phyloP scores from a whole-genome alignment of 2,113 vertebrate genomes.

The Hipposideros armiger region DNA sequence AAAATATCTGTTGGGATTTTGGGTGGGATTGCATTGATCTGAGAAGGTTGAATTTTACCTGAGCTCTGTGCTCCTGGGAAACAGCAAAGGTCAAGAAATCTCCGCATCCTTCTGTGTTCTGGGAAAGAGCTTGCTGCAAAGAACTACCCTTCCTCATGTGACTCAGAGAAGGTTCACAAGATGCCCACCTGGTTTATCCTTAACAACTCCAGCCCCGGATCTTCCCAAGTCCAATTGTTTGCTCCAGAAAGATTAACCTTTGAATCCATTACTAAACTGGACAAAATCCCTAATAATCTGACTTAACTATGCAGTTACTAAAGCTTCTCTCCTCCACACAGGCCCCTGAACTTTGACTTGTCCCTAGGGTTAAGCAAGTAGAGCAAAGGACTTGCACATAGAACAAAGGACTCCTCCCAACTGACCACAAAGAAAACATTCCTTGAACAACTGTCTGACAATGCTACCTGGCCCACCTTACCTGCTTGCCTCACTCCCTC shows the following conservation, averaged over 20 bases:
- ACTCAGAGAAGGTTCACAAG: background rate
- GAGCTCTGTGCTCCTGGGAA: background rate
- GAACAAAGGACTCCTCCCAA: background rate
- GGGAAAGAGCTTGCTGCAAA: background rate
- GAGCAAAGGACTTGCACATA: background rate
- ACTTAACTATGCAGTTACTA: background rate
- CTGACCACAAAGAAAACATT: background rate
- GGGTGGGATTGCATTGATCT: background rate
- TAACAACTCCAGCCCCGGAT: background rate
- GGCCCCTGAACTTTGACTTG: background rate
- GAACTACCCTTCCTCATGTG: background rate
- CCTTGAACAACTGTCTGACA: background rate
- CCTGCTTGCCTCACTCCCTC: fast-evolving
- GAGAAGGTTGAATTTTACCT: background rate
- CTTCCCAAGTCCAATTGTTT: background rate
- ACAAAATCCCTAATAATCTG: background rate
- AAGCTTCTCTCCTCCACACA: background rate
- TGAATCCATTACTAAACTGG: too few relatives aligned
- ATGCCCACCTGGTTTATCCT: background rate
- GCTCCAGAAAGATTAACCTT: too few relatives aligned
- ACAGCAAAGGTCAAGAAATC: background rate
- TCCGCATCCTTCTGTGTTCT: background rate
- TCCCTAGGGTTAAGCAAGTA: background rate
- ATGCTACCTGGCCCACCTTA: background rate
- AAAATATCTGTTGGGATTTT: background rate